phyloP scores from a whole-genome alignment of 2,113 vertebrate genomes.

The Cebus imitator region DNA sequence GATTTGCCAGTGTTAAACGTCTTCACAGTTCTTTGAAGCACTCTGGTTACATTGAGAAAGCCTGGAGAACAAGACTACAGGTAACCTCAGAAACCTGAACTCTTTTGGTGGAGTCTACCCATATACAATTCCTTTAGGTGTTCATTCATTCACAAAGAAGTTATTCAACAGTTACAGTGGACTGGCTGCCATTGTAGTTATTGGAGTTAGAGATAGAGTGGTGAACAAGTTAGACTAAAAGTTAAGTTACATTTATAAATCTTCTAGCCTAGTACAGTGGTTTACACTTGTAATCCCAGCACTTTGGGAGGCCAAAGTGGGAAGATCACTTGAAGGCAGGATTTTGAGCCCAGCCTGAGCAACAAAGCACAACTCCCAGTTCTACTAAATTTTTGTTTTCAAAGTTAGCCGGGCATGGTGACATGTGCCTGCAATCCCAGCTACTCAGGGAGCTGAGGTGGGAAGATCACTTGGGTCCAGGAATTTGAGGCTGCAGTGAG shows the following conservation, averaged over 20 bases:
- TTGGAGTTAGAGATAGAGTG: not conserved
- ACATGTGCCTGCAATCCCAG: too few species aligned
- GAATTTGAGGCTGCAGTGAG: too few species aligned
- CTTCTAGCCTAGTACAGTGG: too few species aligned
- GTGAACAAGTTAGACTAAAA: not conserved
- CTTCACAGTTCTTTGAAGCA: not conserved
- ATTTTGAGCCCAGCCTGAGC: too few species aligned
- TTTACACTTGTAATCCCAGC: too few species aligned
- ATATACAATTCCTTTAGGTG: not conserved
- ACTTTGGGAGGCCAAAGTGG: too few species aligned
- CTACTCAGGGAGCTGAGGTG: too few species aligned
- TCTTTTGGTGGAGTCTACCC: not conserved
- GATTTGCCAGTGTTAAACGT: not conserved
- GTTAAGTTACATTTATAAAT: not conserved
- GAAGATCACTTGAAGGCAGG: too few species aligned
- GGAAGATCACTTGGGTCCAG: too few species aligned
- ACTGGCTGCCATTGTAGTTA: not conserved
- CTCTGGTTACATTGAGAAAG: not conserved
- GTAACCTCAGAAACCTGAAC: not conserved
- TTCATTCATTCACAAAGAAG: not conserved
- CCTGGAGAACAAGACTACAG: not conserved
- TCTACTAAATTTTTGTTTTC: too few species aligned
- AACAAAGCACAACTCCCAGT: too few species aligned
- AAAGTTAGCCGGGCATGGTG: too few species aligned
- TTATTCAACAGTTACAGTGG: not conserved